phyloP scores from a whole-genome alignment of 2,113 vertebrate species.

The Gorsachius goisagi region DNA sequence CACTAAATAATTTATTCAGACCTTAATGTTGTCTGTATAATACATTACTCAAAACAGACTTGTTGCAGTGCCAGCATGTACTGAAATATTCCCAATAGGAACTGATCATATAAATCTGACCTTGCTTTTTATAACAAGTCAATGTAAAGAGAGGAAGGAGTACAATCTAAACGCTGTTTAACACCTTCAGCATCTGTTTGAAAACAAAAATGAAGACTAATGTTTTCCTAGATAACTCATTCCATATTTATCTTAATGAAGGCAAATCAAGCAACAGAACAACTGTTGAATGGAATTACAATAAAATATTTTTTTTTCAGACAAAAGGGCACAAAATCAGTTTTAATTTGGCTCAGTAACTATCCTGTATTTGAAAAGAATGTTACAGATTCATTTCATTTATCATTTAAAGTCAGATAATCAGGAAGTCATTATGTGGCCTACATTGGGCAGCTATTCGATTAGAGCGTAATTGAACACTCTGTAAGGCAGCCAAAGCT shows the following conservation, averaged over 20 bases:
- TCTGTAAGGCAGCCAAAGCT: constrained; percentile 79
- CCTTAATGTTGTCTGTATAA: constrained; percentile 64
- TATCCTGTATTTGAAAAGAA: constrained; percentile 76
- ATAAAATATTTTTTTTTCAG: constrained; percentile 70
- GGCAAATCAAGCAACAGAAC: constrained; percentile 64
- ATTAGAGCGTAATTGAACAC: constrained; percentile 96
- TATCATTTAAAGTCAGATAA: constrained; percentile 99
- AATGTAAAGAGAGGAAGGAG: constrained; percentile 50
- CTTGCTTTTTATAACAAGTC: constrained; percentile 53
- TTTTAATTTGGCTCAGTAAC: constrained; percentile 73
- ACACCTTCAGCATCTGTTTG: constrained; percentile 69
- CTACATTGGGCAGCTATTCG: constrained; percentile 93
- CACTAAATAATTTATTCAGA: constrained; percentile 69
- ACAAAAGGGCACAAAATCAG: constrained; percentile 72
- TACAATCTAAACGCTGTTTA: constrained; percentile 65
- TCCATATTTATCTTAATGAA: constrained; percentile 70
- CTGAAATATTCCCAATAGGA: constrained; percentile 56
- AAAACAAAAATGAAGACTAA: constrained; percentile 72
- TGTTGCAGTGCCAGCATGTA: constrained; percentile 37
- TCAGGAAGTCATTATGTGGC: constrained; percentile 99
- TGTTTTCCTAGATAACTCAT: constrained; percentile 60
- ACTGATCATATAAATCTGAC: constrained; percentile 51
- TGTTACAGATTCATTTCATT: constrained; percentile 98
- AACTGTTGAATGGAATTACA: constrained; percentile 66
- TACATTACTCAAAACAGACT: constrained; percentile 45